These are phyloP conservation scores for Porites lobata DNA, from an alignment of 92 coral and sea anemone genomes.

Conservation along the genomic window DNA sequence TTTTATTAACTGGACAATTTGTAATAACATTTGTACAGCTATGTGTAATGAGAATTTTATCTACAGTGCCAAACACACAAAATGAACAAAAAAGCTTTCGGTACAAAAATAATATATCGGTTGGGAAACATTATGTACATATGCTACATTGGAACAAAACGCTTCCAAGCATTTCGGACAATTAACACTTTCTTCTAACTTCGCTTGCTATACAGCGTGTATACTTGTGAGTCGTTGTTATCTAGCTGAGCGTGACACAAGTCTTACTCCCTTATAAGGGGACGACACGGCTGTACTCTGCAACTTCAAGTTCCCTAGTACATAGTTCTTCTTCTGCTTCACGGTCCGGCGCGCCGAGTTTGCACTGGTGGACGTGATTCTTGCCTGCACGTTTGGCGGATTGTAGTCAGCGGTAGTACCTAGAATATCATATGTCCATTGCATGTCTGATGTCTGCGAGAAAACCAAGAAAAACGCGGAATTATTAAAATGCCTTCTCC, in stretches of 20 bases:
- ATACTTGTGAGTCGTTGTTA: background rate
- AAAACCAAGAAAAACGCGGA: background rate
- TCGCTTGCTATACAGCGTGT: background rate
- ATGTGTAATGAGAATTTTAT: background rate
- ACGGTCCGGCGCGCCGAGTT: slow-evolving; percentile 85
- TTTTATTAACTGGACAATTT: background rate
- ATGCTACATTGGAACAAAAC: slow-evolving; percentile 1
- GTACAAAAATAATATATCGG: slow-evolving; percentile 17
- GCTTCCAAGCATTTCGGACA: background rate
- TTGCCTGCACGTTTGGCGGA: slow-evolving; percentile 91
- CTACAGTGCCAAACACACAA: background rate
- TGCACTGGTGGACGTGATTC: slow-evolving; percentile 74
- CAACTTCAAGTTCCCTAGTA: slow-evolving; percentile 89
- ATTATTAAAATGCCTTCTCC: background rate
- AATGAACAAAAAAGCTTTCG: slow-evolving; percentile 8
- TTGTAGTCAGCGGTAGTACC: slow-evolving; percentile 95
- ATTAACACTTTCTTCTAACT: background rate
- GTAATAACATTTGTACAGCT: background rate
- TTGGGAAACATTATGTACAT: slow-evolving; percentile 37
- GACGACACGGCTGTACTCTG: slow-evolving; percentile 97
- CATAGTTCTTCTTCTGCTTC: slow-evolving; percentile 95
- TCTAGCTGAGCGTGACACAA: slow-evolving; percentile 66
- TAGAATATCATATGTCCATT: slow-evolving; percentile 94
- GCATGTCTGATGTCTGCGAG: slow-evolving; percentile 93
- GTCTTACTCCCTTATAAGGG: slow-evolving; percentile 90